These are phyloP conservation scores for Picathartes gymnocephalus DNA, from an alignment of 2,113 vertebrate species.

Conservation along the genomic window DNA sequence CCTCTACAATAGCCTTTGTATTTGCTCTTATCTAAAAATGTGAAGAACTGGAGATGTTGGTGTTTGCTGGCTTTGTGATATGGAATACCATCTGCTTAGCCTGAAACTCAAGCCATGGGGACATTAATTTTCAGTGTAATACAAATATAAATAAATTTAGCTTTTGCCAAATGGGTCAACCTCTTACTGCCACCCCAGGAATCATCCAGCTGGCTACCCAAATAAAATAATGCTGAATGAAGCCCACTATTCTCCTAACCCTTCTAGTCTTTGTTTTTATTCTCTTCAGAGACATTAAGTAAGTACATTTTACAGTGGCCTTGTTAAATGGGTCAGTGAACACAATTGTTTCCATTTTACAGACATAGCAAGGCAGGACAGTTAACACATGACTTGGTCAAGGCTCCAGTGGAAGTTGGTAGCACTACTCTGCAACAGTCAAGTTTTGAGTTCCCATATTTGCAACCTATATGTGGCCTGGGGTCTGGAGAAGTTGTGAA, in stretches of 20 bases:
- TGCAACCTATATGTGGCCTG: background rate
- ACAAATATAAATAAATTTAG: slow-evolving; percentile 16
- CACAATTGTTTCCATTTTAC: background rate
- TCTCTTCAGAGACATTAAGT: background rate
- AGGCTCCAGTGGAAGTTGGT: background rate
- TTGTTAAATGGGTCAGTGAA: background rate
- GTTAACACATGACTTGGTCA: background rate
- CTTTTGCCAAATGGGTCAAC: slow-evolving; percentile 40
- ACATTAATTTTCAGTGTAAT: background rate
- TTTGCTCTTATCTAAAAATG: background rate
- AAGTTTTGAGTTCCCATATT: background rate
- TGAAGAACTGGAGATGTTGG: background rate
- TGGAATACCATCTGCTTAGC: background rate
- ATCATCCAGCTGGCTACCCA: slow-evolving; percentile 7
- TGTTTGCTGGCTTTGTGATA: slow-evolving; percentile 10
- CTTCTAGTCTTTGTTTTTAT: background rate
- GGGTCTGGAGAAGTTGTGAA: background rate
- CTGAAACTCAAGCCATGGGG: background rate
- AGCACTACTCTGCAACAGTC: background rate
- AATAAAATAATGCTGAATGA: slow-evolving; percentile 17
- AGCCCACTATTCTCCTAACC: background rate
- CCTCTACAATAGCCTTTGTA: background rate
- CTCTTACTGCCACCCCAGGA: background rate
- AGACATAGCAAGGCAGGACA: background rate
- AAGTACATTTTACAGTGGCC: background rate